Evolutionary conservation across 2,797 vertebrate genomes (phyloP).

Genomic region (Lophura swinhoii): DNA sequence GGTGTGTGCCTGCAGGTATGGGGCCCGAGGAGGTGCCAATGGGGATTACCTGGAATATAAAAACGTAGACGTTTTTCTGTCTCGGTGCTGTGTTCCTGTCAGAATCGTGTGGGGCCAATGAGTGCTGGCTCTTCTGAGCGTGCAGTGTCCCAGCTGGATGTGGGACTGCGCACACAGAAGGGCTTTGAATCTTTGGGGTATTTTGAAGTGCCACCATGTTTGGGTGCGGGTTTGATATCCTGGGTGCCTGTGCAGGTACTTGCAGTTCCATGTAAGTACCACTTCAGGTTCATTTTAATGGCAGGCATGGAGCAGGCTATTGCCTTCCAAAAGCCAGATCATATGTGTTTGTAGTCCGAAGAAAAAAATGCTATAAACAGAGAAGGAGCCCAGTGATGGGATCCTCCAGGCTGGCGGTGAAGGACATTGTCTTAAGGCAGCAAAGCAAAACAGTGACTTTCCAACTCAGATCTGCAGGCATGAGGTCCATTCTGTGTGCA

Average conservation of each 20-base stretch:
- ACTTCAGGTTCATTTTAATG: not conserved
- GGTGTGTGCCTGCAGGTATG: too few species aligned
- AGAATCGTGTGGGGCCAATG: too few species aligned
- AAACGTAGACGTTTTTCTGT: too few species aligned
- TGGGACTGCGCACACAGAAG: too few species aligned
- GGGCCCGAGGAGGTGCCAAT: too few species aligned
- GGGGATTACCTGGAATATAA: too few species aligned
- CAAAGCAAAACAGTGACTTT: not conserved
- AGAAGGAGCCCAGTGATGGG: not conserved
- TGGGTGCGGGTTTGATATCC: not conserved
- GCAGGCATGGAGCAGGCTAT: not conserved
- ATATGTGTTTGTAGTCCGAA: not conserved
- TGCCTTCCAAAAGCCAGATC: not conserved
- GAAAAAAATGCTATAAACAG: not conserved
- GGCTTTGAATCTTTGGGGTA: not conserved
- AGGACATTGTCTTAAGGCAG: not conserved
- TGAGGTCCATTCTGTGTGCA: not conserved
- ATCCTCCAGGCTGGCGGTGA: not conserved
- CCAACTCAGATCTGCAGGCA: not conserved
- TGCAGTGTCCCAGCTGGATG: too few species aligned
- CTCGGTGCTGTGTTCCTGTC: too few species aligned
- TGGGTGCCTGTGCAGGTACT: not conserved
- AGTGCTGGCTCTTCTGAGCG: too few species aligned
- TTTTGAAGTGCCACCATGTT: fast-evolving
- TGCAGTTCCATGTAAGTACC: not conserved